Evolutionary conservation across 2,797 vertebrate species (phyloP).

Genomic region (Pseudomugil tenellus): DNA sequence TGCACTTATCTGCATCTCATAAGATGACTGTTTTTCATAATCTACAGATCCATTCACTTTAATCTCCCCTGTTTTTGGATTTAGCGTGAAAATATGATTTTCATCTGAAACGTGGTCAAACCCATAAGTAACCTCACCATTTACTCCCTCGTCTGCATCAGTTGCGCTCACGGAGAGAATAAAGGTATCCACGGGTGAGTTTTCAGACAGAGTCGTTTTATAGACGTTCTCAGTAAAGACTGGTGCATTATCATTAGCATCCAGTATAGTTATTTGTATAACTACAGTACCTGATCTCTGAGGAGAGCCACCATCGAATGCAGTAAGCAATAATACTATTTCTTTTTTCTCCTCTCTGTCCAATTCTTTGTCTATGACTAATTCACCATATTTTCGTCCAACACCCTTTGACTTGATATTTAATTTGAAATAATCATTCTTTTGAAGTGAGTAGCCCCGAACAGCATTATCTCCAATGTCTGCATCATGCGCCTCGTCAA

Average conservation of each 20-base stretch:
- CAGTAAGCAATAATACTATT: constrained; percentile 58
- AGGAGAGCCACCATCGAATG: constrained; percentile 73
- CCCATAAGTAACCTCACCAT: constrained; percentile 72
- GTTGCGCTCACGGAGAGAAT: constrained; percentile 62
- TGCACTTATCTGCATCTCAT: constrained; percentile 62
- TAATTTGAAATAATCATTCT: constrained; percentile 52
- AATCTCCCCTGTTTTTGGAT: constrained; percentile 69
- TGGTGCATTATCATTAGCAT: constrained; percentile 76
- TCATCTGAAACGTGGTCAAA: constrained; percentile 73
- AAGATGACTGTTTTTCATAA: constrained; percentile 47
- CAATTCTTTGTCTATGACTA: constrained; percentile 68
- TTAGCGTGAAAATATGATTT: constrained; percentile 60
- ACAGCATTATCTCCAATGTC: constrained; percentile 75
- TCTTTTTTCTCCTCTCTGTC: constrained; percentile 65
- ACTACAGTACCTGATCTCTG: constrained; percentile 71
- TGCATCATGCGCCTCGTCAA: constrained; percentile 74
- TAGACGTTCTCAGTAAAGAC: constrained; percentile 68
- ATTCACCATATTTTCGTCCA: constrained; percentile 60
- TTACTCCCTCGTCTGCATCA: constrained; percentile 69
- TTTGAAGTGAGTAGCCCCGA: constrained; percentile 50
- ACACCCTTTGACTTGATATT: constrained; percentile 31
- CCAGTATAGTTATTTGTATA: constrained; percentile 68
- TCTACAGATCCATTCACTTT: constrained; percentile 47
- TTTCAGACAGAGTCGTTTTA: constrained; percentile 65
- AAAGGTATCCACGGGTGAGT: constrained; percentile 47